A percentile compares a stretch with the other conserved stretches of the same genome.
Conservation (phyloP, 2,888 invertebrate genomes). For the Leptinotarsa rubiginosa region DNA sequence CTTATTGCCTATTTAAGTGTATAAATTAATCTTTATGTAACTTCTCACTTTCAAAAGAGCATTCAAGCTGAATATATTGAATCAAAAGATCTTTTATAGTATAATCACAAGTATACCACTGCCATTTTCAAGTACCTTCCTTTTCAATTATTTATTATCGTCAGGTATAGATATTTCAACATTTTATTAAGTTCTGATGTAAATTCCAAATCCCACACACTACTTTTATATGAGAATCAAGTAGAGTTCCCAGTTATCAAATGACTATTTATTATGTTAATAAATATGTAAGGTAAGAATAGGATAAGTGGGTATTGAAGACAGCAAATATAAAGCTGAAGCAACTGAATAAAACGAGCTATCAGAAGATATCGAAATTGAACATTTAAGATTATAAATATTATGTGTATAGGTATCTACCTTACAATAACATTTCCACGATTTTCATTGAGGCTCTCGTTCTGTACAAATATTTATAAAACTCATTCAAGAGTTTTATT, state of each 20-base stretch:
- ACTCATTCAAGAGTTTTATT: not conserved
- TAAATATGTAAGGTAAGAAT: not conserved
- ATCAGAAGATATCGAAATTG: not conserved
- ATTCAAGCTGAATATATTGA: slow-evolving; percentile 31
- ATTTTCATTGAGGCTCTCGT: not conserved
- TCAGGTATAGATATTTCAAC: slow-evolving; percentile 26
- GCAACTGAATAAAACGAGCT: not conserved
- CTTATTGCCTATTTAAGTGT: no score
- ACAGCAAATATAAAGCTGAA: slow-evolving; percentile 3
- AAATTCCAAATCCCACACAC: slow-evolving; percentile 40
- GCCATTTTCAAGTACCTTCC: slow-evolving; percentile 37
- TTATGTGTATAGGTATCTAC: not conserved
- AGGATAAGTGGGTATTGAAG: not conserved
- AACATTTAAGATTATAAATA: not conserved
- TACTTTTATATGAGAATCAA: slow-evolving; percentile 26
- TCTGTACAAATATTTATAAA: not conserved
- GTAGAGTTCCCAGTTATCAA: slow-evolving; percentile 24
- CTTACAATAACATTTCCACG: not conserved
- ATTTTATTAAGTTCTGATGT: slow-evolving; percentile 33
- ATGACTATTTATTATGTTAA: slow-evolving; percentile 20
- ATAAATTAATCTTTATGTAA: not conserved
- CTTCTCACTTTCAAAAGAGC: slow-evolving; percentile 13
- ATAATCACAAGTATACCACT: slow-evolving; percentile 5
- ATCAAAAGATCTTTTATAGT: slow-evolving; percentile 38
- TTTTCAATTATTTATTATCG: slow-evolving; percentile 35